phyloP scores from a whole-genome alignment of 2,888 invertebrate genomes.

The Acanthosepion pharaonis region DNA sequence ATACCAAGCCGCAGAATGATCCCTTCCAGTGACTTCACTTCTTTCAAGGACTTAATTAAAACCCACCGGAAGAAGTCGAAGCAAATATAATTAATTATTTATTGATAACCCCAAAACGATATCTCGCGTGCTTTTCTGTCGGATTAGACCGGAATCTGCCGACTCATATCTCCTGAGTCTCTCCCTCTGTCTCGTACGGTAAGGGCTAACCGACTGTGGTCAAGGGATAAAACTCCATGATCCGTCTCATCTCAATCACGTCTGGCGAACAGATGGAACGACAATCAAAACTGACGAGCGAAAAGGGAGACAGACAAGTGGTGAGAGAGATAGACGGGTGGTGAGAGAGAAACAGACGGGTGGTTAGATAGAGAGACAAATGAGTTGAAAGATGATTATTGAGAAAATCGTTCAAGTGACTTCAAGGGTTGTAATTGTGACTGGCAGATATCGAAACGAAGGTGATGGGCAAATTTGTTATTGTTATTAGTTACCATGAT shows the following conservation, averaged over 20 bases:
- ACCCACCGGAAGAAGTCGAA: constrained; percentile 22
- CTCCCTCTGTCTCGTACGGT: neutral
- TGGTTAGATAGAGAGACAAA: too few species aligned
- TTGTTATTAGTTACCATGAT: too few species aligned
- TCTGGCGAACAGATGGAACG: neutral
- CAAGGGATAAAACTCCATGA: neutral
- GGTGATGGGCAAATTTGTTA: neutral
- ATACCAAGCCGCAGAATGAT: neutral
- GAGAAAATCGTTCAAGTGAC: neutral
- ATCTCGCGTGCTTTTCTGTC: neutral
- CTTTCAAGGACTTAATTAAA: neutral
- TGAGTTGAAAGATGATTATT: neutral
- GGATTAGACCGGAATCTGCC: neutral
- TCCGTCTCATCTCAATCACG: constrained; percentile 8
- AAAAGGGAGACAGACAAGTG: neutral
- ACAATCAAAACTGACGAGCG: constrained; percentile 12
- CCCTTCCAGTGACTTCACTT: neutral
- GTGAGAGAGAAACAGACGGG: neutral
- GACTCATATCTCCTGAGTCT: neutral
- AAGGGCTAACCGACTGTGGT: constrained; percentile 12
- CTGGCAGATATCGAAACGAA: neutral
- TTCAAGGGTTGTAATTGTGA: neutral
- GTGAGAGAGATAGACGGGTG: neutral
- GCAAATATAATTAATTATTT: constrained; percentile 33
- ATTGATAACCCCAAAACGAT: constrained; percentile 22